Evolutionary conservation across 2,113 vertebrate genomes (phyloP), one percentile per base, ranked within the genome.

Genomic region (Scomber japonicus): DNA sequence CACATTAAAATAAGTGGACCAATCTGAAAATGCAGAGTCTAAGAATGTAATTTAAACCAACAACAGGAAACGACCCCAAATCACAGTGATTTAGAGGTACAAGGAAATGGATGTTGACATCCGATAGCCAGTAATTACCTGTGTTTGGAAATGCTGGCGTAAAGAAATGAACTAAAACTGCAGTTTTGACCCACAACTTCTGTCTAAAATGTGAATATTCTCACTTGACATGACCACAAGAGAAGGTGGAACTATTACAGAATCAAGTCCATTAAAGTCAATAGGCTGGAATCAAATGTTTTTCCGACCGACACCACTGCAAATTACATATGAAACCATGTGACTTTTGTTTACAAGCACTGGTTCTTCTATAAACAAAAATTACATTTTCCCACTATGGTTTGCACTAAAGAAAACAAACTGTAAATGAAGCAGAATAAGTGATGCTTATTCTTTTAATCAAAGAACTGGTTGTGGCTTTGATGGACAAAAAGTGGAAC

Each of bases 91-190:
- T 84, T 16, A 83, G 31, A 53, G 19, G 19, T 55, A 31, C 35
- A 44, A 75, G 75, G 85, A 90, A 89, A 85, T 87, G 76, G 66
- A 81, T 87, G 84, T 81, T 88, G 79, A 88, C 78, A 66, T 82
- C 60, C 7, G 60, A 83, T 77, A 78, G 51, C 15, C 45, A 13
- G 65, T 19, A 71, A 80, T 83, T 90, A 77, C 54, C 54, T 27
- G 1, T 61, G 75, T 82, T 91, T 84, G 64, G 59, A 64, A 68
- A 59, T 61, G 19, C 68, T n/a, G 15, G 51, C 56, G 19, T 45
- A 19, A 76, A 54, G 45, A 48, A 44, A 19, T 16, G 0, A 61
- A 27, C 19, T 54, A 13, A 30, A 48, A 12, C 27, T 15, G 70
- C 62, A 71, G 17, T 60, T 69, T 14, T 67, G 10, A 79, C 30